phyloP scores from a whole-genome alignment of 2,113 vertebrate genomes.

The Gila orcuttii region DNA sequence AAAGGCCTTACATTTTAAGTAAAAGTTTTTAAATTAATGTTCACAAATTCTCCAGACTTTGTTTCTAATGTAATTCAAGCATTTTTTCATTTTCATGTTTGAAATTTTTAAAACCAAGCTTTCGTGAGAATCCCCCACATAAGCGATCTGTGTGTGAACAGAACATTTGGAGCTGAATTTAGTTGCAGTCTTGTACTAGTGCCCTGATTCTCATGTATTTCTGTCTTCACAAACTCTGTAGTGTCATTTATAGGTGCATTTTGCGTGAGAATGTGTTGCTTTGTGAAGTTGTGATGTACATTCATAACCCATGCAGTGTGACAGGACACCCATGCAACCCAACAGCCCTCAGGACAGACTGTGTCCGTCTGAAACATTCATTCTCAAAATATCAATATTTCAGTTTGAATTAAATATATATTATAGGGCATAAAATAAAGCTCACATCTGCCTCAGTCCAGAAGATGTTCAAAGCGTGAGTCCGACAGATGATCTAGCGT shows the following conservation, averaged over 20 bases:
- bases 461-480: neutral
- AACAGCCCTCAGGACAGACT: constrained; percentile 31
- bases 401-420: constrained; percentile 38
- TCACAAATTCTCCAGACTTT: no score
- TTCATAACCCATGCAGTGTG: neutral
- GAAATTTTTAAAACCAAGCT: no score
- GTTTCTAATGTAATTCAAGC: no score
- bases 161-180: neutral
- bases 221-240: neutral
- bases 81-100: no score
- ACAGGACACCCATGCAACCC: neutral
- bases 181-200: neutral
- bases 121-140: no score
- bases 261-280: constrained; percentile 11
- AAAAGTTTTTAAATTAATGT: no score
- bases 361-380: constrained; percentile 50
- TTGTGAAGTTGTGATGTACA: neutral
- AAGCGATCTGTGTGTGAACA: neutral
- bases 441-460: constrained; percentile 17
- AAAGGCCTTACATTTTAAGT: no score
- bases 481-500: neutral
- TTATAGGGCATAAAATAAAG: constrained; percentile 30
- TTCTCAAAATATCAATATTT: constrained; percentile 46
- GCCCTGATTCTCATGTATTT: neutral
- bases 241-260: neutral